Base-by-base conservation (phyloP, 2,113 vertebrate genomes). In the Eretmochelys imbricata region DNA sequence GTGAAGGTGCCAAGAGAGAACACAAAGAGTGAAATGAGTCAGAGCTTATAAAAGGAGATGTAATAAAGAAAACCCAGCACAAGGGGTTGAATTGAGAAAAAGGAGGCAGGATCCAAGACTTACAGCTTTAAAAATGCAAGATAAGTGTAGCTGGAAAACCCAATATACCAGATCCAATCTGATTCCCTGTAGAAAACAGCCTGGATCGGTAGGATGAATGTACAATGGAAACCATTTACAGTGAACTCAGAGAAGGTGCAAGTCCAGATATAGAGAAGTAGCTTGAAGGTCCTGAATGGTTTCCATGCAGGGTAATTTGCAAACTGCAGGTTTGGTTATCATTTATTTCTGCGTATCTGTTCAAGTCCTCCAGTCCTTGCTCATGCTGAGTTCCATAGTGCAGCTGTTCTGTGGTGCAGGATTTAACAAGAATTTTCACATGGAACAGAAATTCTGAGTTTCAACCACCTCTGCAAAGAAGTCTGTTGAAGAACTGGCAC, bases 1-100 rank as follows among this genome's bases (percentile, higher is more conserved):
- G 80, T 89, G 92, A 82, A 82, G 95, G 75, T 97, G 97, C 96
- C 96, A 97, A 94, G 88, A 46, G 46, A 84, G 95, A 96, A 94
- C 91, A 96, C 92, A 87, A 84, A 93, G 94, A 84, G 48, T 87
- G 92, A 89, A 96, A 79, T 90, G 94, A 98, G 89, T 95, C 94
- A 92, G 82, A 88, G 69, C 94, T 89, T 62, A 82, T 46, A 53
- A 93, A 96, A 89, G 62, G 80, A 95, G 88, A 84, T 78, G n/a
- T 4, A 91, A 96, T 89, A 93, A 89, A 97, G 90, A 91, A 92
- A 94, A 90, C 19, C 31, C 89, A 91, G 89, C 78, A n/a, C 87
- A 88, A 87, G 91, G 89, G 84, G 31, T 24, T 31, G 89, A 78
- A 76, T 50, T 51, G 85, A 89, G 80, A 88, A 87, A 65, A 95